These are phyloP conservation scores for Canis aureus DNA, from an alignment of 2,113 vertebrate genomes.

Conservation along the genomic window DNA sequence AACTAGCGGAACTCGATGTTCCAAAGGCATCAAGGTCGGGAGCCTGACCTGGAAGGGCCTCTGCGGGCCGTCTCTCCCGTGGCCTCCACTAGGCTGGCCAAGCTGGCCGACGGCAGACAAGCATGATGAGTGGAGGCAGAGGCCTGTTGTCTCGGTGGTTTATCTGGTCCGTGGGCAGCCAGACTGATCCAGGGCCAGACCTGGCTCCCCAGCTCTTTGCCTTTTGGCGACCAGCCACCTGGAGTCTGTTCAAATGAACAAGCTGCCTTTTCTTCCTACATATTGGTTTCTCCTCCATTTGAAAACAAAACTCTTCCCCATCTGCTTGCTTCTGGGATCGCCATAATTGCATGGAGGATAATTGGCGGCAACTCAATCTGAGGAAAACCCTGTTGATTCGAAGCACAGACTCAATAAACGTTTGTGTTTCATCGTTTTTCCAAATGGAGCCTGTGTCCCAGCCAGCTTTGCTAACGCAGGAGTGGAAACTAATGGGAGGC, in stretches of 20 bases:
- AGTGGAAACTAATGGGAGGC: slow-evolving; percentile 71
- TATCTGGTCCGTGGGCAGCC: slow-evolving; percentile 31
- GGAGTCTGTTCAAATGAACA: slow-evolving; percentile 84
- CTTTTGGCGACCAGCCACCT: slow-evolving; percentile 80
- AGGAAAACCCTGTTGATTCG: slow-evolving; percentile 84
- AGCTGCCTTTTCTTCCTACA: slow-evolving; percentile 83
- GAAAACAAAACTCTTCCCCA: slow-evolving; percentile 86
- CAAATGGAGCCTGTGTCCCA: slow-evolving; percentile 76
- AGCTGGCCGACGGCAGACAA: neutral
- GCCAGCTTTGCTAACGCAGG: slow-evolving; percentile 67
- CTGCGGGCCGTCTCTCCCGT: neutral
- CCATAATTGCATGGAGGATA: slow-evolving; percentile 83
- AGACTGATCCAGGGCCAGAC: slow-evolving; percentile 59
- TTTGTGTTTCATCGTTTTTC: slow-evolving; percentile 82
- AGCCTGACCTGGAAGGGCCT: neutral
- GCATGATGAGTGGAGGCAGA: neutral
- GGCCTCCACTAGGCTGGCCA: neutral
- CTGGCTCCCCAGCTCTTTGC: slow-evolving; percentile 69
- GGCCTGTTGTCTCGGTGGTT: accelerated
- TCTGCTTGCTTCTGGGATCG: slow-evolving; percentile 83
- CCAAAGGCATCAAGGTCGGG: neutral
- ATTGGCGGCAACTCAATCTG: slow-evolving; percentile 83
- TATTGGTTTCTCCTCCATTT: slow-evolving; percentile 85
- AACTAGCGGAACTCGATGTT: slow-evolving; percentile 9
- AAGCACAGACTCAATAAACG: slow-evolving; percentile 82